phyloP scores from a whole-genome alignment of 2,113 vertebrate genomes.

The Heterotis niloticus region DNA sequence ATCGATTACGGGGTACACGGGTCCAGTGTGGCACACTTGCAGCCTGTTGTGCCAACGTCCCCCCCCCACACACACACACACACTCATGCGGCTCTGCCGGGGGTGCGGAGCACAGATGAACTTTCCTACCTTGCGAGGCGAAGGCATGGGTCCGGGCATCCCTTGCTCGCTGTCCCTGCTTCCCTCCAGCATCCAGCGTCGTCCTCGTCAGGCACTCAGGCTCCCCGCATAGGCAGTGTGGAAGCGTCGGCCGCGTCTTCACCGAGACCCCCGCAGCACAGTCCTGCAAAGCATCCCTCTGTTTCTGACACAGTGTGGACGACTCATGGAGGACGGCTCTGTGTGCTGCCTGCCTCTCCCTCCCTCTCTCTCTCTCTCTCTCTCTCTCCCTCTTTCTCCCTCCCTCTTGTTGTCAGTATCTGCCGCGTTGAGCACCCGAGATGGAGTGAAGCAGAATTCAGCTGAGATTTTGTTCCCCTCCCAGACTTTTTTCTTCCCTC shows the following conservation, averaged over 20 bases:
- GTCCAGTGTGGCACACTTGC: neutral
- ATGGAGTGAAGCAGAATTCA: constrained; percentile 42
- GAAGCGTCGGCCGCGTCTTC: constrained; percentile 22
- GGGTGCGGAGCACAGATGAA: constrained; percentile 30
- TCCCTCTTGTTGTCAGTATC: constrained; percentile 31
- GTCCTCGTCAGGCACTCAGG: constrained; percentile 28
- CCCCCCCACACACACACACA: constrained; percentile 18
- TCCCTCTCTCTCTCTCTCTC: constrained; percentile 26
- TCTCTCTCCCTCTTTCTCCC: constrained; percentile 32
- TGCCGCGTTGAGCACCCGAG: constrained; percentile 27
- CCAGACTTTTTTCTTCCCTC: constrained; percentile 43
- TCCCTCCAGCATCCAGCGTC: constrained; percentile 10
- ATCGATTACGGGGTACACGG: neutral
- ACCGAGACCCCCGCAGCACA: constrained; percentile 26
- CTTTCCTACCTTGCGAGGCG: constrained; percentile 41
- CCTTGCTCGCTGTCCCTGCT: constrained; percentile 9
- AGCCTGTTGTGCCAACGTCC: neutral
- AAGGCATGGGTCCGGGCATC: constrained; percentile 26
- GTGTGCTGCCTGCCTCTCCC: constrained; percentile 26
- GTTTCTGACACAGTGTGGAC: constrained; percentile 46
- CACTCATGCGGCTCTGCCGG: constrained; percentile 6
- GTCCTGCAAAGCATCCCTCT: constrained; percentile 35
- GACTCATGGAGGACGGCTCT: constrained; percentile 39
- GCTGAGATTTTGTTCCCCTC: constrained; percentile 51
- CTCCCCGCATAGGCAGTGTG: constrained; percentile 18